Conservation (phyloP, 2,888 invertebrate genomes). For the Rotaria macrura region DNA sequence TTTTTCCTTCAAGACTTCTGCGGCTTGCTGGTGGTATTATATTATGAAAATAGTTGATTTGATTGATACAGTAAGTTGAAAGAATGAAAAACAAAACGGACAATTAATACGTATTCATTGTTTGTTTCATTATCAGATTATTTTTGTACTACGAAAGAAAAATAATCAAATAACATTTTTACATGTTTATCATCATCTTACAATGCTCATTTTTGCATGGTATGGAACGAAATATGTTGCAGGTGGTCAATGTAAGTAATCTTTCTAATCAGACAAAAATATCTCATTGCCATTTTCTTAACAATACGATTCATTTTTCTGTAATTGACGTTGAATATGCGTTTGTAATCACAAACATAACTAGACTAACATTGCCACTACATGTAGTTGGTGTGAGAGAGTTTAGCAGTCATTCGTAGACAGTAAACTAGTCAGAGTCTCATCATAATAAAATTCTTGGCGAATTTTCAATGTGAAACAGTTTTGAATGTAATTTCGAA, state of each 20-base stretch:
- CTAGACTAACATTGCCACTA: no score
- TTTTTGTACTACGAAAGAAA: conserved; percentile 50
- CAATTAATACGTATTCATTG: no score
- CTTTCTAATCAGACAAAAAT: no score
- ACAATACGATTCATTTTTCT: no score
- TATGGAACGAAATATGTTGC: conserved; percentile 50
- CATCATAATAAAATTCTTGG: no score
- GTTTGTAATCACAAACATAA: no score
- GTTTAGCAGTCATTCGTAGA: no score
- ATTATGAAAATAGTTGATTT: conserved; percentile 50
- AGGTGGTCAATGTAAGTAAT: conserved; percentile 48
- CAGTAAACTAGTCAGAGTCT: no score
- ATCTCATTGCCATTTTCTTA: no score
- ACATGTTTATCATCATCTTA: conserved; percentile 50
- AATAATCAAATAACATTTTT: conserved; percentile 49
- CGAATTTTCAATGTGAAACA: no score
- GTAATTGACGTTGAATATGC: no score
- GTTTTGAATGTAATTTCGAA: not conserved
- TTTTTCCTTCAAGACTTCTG: not conserved
- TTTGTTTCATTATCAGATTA: conserved; percentile 37
- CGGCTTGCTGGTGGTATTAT: conserved; percentile 48
- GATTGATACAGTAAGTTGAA: conserved; percentile 44
- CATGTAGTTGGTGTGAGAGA: no score
- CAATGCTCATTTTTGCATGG: conserved; percentile 51
- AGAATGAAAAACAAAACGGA: not conserved